A percentile compares a stretch with the other conserved stretches of the same genome.
phyloP scores from a whole-genome alignment of 2,113 vertebrate genomes.

The Podiceps cristatus region DNA sequence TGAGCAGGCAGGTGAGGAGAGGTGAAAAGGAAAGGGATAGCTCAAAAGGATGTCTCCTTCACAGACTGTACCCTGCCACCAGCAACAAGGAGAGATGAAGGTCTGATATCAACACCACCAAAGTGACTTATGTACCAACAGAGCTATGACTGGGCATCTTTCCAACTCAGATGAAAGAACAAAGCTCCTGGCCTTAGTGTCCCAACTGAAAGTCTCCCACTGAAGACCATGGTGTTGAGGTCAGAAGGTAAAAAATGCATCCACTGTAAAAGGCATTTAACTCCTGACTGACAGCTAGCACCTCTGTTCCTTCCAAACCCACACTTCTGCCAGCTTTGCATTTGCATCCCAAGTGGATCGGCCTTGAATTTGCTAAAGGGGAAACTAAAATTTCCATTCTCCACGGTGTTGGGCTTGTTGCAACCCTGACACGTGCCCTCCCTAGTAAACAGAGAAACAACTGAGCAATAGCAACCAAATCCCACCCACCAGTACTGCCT shows the following conservation, averaged over 20 bases:
- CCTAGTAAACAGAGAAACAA: not conserved
- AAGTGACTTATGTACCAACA: not conserved
- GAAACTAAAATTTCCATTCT: not conserved
- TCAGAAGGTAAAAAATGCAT: not conserved
- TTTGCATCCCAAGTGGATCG: not conserved
- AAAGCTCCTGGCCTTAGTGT: not conserved
- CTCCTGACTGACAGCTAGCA: not conserved
- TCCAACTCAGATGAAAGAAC: not conserved
- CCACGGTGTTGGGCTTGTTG: not conserved
- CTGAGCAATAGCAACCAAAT: not conserved
- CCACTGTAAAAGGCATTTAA: not conserved
- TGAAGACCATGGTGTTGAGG: not conserved
- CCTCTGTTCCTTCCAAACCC: not conserved
- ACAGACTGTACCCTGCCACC: not conserved
- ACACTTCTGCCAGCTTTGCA: not conserved
- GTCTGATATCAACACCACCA: not conserved
- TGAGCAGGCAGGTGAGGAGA: not conserved
- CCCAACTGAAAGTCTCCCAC: not conserved
- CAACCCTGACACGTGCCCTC: not conserved
- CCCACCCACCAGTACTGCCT: not conserved
- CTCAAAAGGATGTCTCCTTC: not conserved
- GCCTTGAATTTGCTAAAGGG: not conserved
- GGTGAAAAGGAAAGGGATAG: not conserved
- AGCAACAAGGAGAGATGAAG: not conserved
- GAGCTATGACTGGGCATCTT: not conserved